Evolutionary conservation across 2,797 vertebrate genomes (phyloP).

Genomic region (Sylvia borin): DNA sequence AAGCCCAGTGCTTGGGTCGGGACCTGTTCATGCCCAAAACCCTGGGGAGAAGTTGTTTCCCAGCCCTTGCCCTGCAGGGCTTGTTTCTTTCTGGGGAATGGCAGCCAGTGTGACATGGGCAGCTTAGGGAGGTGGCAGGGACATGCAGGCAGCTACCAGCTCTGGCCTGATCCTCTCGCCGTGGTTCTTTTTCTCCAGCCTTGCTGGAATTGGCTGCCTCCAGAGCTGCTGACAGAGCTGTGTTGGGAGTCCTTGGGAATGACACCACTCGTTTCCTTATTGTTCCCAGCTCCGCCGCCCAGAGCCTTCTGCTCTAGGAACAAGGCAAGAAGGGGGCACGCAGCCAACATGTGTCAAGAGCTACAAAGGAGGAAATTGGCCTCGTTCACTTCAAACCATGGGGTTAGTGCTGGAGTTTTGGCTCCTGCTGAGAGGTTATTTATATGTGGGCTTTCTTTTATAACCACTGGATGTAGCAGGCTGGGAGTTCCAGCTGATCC

Average conservation of each 20-base stretch:
- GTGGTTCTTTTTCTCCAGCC: slow-evolving; percentile 56
- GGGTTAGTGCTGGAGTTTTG: slow-evolving; percentile 76
- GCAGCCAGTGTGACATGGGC: background rate
- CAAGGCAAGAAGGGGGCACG: slow-evolving; percentile 65
- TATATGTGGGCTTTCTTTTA: slow-evolving; percentile 53
- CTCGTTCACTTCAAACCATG: slow-evolving; percentile 73
- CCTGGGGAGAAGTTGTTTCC: background rate
- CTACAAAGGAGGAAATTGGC: slow-evolving; percentile 81
- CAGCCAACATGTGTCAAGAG: slow-evolving; percentile 76
- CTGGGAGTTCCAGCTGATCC: slow-evolving; percentile 33
- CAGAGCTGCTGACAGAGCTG: slow-evolving; percentile 75
- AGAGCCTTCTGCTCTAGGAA: slow-evolving; percentile 73
- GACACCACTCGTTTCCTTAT: slow-evolving; percentile 72
- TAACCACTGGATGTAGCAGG: slow-evolving; percentile 5
- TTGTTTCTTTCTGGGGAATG: rapidly evolving
- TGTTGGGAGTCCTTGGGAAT: slow-evolving; percentile 72
- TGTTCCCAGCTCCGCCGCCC: slow-evolving; percentile 53
- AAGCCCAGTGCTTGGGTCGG: background rate
- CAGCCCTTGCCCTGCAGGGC: background rate
- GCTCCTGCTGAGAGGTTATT: slow-evolving; percentile 75
- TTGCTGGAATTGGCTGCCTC: slow-evolving; percentile 66
- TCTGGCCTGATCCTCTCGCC: slow-evolving; percentile 11
- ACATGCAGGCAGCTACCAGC: slow-evolving; percentile 14
- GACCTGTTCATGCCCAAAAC: background rate
- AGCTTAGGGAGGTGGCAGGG: background rate